phyloP scores from a whole-genome alignment of 2,113 vertebrate genomes.

The Nesoenas mayeri region DNA sequence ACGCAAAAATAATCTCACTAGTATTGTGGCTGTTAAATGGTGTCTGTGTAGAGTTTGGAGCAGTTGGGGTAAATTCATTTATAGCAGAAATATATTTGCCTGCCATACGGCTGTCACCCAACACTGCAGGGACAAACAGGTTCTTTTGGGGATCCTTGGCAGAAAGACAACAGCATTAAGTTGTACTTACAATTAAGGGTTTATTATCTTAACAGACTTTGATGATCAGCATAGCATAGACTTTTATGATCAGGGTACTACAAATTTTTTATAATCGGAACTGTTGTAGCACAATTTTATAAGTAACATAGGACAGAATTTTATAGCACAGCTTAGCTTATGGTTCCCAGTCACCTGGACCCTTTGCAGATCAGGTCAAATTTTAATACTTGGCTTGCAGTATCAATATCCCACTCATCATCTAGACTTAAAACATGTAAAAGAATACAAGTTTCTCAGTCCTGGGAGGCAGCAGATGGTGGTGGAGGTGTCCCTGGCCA shows the following conservation, averaged over 20 bases:
- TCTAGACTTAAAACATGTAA: neutral
- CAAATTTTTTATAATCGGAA: neutral
- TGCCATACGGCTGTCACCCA: neutral
- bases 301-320: neutral
- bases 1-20: neutral
- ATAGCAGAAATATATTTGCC: neutral
- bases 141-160: neutral
- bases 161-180: neutral
- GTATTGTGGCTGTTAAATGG: neutral
- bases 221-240: neutral
- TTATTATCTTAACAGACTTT: neutral
- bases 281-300: neutral
- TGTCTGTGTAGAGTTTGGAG: neutral
- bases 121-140: fast-evolving
- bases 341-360: neutral
- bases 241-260: neutral
- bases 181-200: too few species aligned
- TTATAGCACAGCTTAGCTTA: neutral
- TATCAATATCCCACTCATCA: neutral
- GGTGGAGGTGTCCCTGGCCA: neutral
- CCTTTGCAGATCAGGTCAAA: neutral
- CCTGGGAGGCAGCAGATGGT: neutral
- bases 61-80: neutral
- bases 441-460: neutral
- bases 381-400: neutral